Evolutionary conservation across 2,888 invertebrate genomes (phyloP), one percentile per base, ranked within the genome.

Genomic region (Caenorhabditis auriculariae): DNA sequence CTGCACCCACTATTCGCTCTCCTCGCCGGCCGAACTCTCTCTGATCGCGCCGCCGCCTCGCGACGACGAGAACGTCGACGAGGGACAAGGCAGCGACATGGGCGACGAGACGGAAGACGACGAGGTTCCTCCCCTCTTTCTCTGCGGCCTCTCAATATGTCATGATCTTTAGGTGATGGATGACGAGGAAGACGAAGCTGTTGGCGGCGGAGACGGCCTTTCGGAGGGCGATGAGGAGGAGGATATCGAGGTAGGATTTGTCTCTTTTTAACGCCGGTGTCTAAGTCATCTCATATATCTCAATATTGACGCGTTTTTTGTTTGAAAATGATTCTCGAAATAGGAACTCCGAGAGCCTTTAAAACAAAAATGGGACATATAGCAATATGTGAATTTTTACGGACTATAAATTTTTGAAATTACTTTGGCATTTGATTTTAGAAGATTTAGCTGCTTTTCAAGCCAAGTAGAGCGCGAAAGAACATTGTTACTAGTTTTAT

Each of bases 21-120:
- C 91, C 60, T 89, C 91, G 83, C 95, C 95, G 55, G 89, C 90
- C 71, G 94, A 95, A 82, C 87, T 96, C 81, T 90, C 90, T 29
- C 60, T 72, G 38, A 72, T 85, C 43, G 82, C 82, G 29, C 76
- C 75, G 87, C 89, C 74, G 85, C 91, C 74, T 87, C 88, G 52
- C 35, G 53, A 58, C 45, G 55, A 51, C 39, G 45, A 48, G 38
- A 70, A 70, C 47, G 39, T 54, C n/a, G 68, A 70, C 37, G 72
- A 74, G 43, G 72, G 72, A 24, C 66, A 66, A 29, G 69, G 69
- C 23, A 72, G 72, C 53, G 80, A 80, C 46, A 89, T 90, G 76
- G 84, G 84, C 28, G 81, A 75, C 35, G 82, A 77, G 27, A 82
- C 82, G 35, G 83, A 91, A 6, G 67, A 67, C 42, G 74, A 69